Evolutionary conservation across 1,140 invertebrate genomes (phyloP).

Genomic region (Macrobrachium nipponense): DNA sequence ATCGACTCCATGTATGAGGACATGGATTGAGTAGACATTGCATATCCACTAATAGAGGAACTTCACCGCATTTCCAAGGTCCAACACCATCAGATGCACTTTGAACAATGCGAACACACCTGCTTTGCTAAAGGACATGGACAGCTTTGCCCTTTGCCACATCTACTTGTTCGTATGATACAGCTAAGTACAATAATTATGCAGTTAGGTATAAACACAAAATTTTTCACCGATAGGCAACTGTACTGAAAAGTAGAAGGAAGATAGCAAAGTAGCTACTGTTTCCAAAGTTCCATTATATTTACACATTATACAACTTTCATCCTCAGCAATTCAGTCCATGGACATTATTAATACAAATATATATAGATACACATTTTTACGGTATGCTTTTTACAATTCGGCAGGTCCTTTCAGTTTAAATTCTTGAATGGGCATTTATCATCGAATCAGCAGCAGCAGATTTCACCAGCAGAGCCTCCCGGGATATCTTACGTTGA

Average conservation of each 20-base stretch:
- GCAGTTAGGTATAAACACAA: background rate
- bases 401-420: background rate
- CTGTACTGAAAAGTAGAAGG: conserved; percentile 2
- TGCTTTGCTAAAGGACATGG: background rate
- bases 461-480: conserved; percentile 45
- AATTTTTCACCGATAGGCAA: background rate
- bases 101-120: conserved; percentile 1
- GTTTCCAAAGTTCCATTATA: background rate
- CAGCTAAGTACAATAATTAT: too few species aligned
- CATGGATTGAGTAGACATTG: conserved; percentile 39
- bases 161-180: too few species aligned
- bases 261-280: background rate
- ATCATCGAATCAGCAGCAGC: conserved; percentile 33
- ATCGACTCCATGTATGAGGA: conserved; percentile 23
- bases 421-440: conserved; percentile 57
- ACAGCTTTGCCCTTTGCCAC: too few species aligned
- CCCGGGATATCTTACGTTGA: conserved; percentile 50
- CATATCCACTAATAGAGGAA: background rate
- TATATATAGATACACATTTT: conserved; percentile 26
- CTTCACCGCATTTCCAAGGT: background rate
- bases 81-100: background rate
- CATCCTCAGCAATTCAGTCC: too few species aligned
- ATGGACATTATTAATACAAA: background rate
- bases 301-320: conserved; percentile 13
- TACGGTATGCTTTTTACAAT: conserved; percentile 31